A percentile compares a stretch with the other conserved stretches of the same genome.
Evolutionary conservation across 2,888 invertebrate genomes (phyloP).

Genomic region (Andrena minutula): DNA sequence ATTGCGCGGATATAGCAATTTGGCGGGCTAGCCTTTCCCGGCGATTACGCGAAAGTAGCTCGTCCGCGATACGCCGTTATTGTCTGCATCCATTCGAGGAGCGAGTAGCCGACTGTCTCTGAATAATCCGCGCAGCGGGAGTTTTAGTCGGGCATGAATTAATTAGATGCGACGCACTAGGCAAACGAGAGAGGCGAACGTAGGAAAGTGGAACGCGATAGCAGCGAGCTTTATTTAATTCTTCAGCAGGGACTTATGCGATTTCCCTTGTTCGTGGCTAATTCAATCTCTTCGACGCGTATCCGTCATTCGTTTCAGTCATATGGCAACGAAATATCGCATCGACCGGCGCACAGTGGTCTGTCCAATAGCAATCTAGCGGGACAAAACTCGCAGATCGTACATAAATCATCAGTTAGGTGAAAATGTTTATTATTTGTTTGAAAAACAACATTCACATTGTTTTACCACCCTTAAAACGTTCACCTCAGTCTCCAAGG

Average conservation of each 20-base stretch:
- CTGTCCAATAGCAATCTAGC: no score
- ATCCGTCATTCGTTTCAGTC: neutral
- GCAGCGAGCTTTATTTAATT: neutral
- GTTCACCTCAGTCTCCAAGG: no score
- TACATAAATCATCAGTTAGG: no score
- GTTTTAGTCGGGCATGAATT: neutral
- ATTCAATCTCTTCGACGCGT: conserved; percentile 5
- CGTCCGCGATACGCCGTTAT: neutral
- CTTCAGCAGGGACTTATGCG: neutral
- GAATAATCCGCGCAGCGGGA: neutral
- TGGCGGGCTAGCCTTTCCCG: neutral
- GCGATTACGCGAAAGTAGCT: conserved; percentile 9
- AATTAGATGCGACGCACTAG: neutral
- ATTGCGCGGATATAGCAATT: neutral
- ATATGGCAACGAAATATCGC: conserved; percentile 6
- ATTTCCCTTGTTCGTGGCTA: neutral
- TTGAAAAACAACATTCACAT: no score
- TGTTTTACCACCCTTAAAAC: no score
- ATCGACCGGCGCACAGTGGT: no score
- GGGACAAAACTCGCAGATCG: no score
- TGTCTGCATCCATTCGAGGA: neutral
- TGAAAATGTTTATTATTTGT: no score
- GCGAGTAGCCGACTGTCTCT: neutral
- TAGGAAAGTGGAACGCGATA: neutral
- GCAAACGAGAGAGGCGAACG: neutral